phyloP scores from a whole-genome alignment of 2,113 vertebrate species.

The Gadus chalcogrammus region DNA sequence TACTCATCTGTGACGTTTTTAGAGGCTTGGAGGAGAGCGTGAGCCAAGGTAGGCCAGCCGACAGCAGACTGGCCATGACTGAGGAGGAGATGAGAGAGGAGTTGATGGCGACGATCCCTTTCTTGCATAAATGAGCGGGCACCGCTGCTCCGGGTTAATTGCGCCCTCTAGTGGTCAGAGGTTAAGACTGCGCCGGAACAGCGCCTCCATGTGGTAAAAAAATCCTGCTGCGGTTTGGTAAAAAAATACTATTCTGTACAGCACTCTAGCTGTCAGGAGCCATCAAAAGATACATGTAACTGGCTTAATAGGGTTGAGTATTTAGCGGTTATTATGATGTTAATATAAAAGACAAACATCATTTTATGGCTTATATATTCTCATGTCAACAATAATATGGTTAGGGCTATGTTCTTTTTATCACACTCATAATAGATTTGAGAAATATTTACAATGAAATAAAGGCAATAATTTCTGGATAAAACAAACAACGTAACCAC shows the following conservation, averaged over 20 bases:
- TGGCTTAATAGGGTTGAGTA: too few species aligned
- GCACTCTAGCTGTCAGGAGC: too few species aligned
- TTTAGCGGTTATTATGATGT: too few species aligned
- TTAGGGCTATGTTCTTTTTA: too few species aligned
- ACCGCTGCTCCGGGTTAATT: slow-evolving; percentile 14
- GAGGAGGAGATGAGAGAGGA: slow-evolving; percentile 41
- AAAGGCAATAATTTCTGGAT: too few species aligned
- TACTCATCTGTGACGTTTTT: slow-evolving; percentile 48
- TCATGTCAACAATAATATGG: too few species aligned
- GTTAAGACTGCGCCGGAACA: slow-evolving; percentile 1
- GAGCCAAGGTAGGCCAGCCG: slow-evolving; percentile 13
- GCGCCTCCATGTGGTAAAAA: slow-evolving; percentile 2
- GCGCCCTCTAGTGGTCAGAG: neutral
- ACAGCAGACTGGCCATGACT: slow-evolving; percentile 28
- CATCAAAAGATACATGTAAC: too few species aligned
- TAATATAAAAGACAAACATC: too few species aligned
- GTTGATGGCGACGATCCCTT: slow-evolving; percentile 15
- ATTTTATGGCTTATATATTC: too few species aligned
- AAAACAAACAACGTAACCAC: too few species aligned
- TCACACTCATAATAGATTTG: too few species aligned
- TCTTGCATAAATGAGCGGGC: slow-evolving; percentile 22
- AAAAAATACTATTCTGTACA: slow-evolving; percentile 15
- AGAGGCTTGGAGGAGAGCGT: slow-evolving; percentile 17
- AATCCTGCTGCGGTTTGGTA: neutral
- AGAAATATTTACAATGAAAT: too few species aligned